These are phyloP conservation scores for Murina feae DNA, from an alignment of 2,113 vertebrate genomes.

Conservation along the genomic window DNA sequence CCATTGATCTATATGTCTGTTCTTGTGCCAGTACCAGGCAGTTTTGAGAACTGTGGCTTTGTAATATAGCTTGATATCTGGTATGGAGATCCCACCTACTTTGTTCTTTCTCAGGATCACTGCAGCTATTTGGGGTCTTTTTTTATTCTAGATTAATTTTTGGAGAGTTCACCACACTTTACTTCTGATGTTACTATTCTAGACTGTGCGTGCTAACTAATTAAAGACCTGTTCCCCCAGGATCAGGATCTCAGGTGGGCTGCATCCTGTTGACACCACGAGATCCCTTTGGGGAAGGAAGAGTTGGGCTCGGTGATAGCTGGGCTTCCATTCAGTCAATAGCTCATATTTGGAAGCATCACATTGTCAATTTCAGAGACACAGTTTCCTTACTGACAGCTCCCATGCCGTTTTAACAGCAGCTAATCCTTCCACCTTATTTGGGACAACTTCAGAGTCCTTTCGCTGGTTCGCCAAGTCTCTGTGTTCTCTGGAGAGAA, in stretches of 20 bases:
- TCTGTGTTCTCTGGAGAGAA: background rate
- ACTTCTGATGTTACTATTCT: background rate
- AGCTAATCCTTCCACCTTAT: slow-evolving; percentile 32
- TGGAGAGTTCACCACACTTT: too few species aligned
- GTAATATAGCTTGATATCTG: too few species aligned
- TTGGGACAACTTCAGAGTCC: slow-evolving; percentile 35
- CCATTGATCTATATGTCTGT: too few species aligned
- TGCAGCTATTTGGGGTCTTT: too few species aligned
- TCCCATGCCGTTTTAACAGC: slow-evolving; percentile 6
- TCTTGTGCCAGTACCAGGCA: too few species aligned
- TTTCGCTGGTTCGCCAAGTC: background rate
- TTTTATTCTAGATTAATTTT: too few species aligned
- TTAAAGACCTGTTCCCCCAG: background rate
- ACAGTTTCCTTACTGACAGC: slow-evolving; percentile 32
- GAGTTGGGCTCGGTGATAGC: background rate
- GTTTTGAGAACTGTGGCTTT: too few species aligned
- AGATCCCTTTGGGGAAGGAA: background rate
- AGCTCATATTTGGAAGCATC: slow-evolving; percentile 30
- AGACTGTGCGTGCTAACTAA: background rate
- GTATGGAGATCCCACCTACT: too few species aligned
- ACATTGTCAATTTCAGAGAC: background rate
- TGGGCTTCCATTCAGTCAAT: background rate
- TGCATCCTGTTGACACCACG: background rate
- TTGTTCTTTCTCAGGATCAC: too few species aligned
- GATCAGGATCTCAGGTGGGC: background rate